Percentiles rank a stretch among this genome's conserved stretches.
Conservation (phyloP, 2,113 vertebrate genomes). For the Anthoscopus minutus region DNA sequence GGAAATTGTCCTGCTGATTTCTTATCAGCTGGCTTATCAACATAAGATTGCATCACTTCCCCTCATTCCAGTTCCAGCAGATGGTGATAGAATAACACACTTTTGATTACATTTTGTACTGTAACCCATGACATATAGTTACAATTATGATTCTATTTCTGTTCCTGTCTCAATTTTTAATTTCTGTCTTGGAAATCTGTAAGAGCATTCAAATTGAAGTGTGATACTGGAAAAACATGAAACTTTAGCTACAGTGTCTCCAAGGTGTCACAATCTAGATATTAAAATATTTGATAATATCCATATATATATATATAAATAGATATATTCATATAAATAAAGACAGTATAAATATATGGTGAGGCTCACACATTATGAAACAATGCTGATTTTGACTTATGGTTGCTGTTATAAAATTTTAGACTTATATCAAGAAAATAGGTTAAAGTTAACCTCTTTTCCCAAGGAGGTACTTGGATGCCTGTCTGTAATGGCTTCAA, state of each 20-base stretch:
- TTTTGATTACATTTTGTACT: no score
- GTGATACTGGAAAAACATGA: not conserved
- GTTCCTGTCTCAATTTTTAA: not conserved
- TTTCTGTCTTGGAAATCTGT: not conserved
- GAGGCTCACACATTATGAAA: not conserved
- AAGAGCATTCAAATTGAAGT: not conserved
- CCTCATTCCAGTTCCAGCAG: no score
- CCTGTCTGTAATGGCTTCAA: not conserved
- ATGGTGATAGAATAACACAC: no score
- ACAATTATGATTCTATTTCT: not conserved
- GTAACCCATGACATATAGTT: no score
- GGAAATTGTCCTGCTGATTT: no score
- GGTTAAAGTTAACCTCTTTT: not conserved
- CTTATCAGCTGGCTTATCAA: no score
- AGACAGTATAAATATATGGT: not conserved
- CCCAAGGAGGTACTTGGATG: not conserved
- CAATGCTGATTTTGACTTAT: not conserved
- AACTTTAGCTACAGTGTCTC: not conserved
- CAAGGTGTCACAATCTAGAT: not conserved
- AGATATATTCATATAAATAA: not conserved
- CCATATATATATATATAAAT: not conserved
- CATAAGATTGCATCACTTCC: no score
- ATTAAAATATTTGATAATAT: not conserved
- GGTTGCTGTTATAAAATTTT: not conserved
- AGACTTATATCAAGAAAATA: not conserved